Conservation (phyloP, 2,888 invertebrate genomes). For the Spisula solida region DNA sequence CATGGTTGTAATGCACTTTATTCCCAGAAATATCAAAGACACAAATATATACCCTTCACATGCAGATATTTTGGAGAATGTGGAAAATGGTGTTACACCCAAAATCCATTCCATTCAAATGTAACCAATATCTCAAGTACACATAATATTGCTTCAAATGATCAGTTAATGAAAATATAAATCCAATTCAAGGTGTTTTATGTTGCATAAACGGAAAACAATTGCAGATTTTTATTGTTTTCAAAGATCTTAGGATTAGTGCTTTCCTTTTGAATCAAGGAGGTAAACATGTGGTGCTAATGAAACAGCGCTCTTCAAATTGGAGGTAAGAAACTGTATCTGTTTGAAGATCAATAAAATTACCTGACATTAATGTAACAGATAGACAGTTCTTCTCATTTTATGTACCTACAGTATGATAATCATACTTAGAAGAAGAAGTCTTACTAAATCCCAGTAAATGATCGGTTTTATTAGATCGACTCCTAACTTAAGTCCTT, state of each 20-base stretch:
- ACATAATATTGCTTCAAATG: background rate
- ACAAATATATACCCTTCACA: no score
- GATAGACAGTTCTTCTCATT: constrained; percentile 4
- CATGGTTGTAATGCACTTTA: no score
- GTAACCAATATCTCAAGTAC: background rate
- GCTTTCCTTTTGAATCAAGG: background rate
- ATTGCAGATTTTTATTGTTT: constrained; percentile 1
- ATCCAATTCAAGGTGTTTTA: background rate
- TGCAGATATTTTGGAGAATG: no score
- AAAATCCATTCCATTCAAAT: no score
- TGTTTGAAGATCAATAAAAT: constrained; percentile 30
- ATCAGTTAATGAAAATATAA: constrained; percentile 15
- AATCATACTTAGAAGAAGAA: background rate
- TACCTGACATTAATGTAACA: constrained; percentile 11
- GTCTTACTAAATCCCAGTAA: background rate
- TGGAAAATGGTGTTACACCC: no score
- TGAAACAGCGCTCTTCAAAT: background rate
- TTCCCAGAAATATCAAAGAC: no score
- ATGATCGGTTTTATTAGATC: background rate
- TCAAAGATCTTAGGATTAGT: constrained; percentile 11
- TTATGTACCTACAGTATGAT: background rate
- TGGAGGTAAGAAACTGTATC: constrained; percentile 21
- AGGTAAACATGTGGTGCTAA: constrained; percentile 10
- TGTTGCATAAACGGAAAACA: constrained; percentile 13
- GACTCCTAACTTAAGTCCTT: constrained; percentile 2